Base-by-base conservation (phyloP, 2,888 invertebrate genomes). In the Eupelmus urozonus region DNA sequence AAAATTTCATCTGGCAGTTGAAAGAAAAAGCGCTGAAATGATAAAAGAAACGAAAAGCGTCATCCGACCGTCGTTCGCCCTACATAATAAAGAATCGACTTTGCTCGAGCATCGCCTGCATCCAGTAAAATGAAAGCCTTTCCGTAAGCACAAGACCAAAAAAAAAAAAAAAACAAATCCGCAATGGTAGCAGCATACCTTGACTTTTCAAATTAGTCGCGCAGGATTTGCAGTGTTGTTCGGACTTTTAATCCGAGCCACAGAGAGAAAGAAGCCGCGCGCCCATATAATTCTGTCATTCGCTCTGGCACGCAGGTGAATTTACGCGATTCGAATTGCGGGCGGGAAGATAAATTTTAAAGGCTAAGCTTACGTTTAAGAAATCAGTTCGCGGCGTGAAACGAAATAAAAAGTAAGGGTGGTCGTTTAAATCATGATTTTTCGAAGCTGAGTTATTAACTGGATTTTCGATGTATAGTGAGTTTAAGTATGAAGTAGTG, bases 281-380 rank as follows among this genome's bases (percentile, higher is more conserved):
- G 16, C 49, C 2, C 20, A 53, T 11, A 53, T 53, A 53, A 53
- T 53, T 53, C 53, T 53, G 53, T 53, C 20, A 11, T 53, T 53
- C 53, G 53, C 20, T 11, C 20, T 20, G 3, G 2, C 11, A 53
- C 20, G 13, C n/a, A 49, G 49, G 49, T 49, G 49, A 49, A 49
- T 49, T 49, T 49, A 49, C 49, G 49, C 49, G 49, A 49, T 49
- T 49, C 49, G 49, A n/a, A 49, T 49, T 13, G 49, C n/a, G 9
- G 34, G 9, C 34, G 34, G 2, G 49, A 49, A 49, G 2, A 49
- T 49, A 49, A 49, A 49, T 49, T 49, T 49, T 49, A 49, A 49
- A n/a, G 3, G 49, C 49, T 49, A 13, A 49, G 49, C 49, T 49
- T 16, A 13, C 7, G 3, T n/a, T 2, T 9, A 49, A 16, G 16